Percentiles rank a stretch among this genome's conserved stretches.
Evolutionary conservation across 2,797 vertebrate genomes (phyloP).

Genomic region (Mus minutoides): DNA sequence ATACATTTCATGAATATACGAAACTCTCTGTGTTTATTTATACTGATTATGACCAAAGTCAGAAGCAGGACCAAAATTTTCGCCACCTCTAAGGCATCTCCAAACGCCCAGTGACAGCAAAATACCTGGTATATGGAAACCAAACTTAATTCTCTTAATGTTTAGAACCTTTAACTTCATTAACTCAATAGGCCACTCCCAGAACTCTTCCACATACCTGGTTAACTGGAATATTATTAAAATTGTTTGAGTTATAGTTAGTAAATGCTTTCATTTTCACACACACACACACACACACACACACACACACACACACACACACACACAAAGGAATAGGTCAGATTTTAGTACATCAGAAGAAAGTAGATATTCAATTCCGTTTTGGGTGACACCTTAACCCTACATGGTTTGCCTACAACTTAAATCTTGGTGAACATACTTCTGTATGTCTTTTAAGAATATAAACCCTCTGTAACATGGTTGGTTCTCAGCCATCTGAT

Average conservation of each 20-base stretch:
- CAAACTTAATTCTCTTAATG: background rate
- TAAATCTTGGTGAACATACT: background rate
- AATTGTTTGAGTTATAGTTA: background rate
- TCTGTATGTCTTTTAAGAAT: background rate
- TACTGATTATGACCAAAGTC: background rate
- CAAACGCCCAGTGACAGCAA: background rate
- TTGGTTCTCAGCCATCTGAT: background rate
- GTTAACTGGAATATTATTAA: background rate
- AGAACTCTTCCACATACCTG: background rate
- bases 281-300: background rate
- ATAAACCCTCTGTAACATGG: background rate
- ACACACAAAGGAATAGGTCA: no score
- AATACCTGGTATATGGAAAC: background rate
- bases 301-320: no score
- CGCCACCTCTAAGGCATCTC: background rate
- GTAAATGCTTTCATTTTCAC: background rate
- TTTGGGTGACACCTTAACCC: background rate
- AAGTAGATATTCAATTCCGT: background rate
- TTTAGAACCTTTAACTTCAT: background rate
- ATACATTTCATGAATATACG: constrained; percentile 20
- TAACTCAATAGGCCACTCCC: background rate
- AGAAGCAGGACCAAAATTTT: background rate
- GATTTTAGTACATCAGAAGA: background rate
- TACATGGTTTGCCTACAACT: background rate
- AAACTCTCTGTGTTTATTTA: constrained; percentile 43